Evolutionary conservation across 2,888 invertebrate species (phyloP), one percentile per base, ranked within the genome.

Genomic region (Mellilla xanthometata): DNA sequence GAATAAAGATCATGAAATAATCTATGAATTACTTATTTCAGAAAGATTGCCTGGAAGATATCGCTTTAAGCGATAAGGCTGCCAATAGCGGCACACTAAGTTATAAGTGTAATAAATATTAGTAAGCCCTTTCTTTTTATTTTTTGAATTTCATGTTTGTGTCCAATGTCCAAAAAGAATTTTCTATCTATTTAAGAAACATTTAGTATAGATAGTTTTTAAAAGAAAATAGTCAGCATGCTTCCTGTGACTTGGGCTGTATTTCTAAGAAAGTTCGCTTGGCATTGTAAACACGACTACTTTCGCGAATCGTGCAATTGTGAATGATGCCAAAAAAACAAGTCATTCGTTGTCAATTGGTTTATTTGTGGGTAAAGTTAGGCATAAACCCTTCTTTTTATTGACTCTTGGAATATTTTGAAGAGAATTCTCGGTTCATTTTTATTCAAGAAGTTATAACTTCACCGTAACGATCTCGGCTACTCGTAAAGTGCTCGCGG

Each of bases 281-380:
- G 62, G 62, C 66, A 72, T 76, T 79, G 80, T 82, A 81, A 81
- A 81, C 80, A 81, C 62, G 74, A 68, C 67, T 74, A 68, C 71
- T 68, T 73, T 73, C 65, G 62, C 70, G 66, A 65, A 54, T 60
- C 62, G 54, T 62, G 75, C 65, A 69, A 69, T 70, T 71, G 72
- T 73, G 77, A 74, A 72, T 69, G 75, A 73, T 70, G 68, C 60
- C 57, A 60, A 60, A 74, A 76, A 81, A 81, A 77, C 78, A 79
- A 80, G 74, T 77, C 75, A 68, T 70, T 60, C 58, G 58, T 56
- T 79, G 72, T 74, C 76, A 74, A 75, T 73, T 62, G 65, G 59
- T 68, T 69, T 72, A 72, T 76, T 68, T 72, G 68, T 68, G 52
- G 61, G 54, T 22, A 51, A 72, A 75, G 58, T 73, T 72, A 62